Conservation (phyloP, 2,888 invertebrate species). For the Sthenelais limicola region DNA sequence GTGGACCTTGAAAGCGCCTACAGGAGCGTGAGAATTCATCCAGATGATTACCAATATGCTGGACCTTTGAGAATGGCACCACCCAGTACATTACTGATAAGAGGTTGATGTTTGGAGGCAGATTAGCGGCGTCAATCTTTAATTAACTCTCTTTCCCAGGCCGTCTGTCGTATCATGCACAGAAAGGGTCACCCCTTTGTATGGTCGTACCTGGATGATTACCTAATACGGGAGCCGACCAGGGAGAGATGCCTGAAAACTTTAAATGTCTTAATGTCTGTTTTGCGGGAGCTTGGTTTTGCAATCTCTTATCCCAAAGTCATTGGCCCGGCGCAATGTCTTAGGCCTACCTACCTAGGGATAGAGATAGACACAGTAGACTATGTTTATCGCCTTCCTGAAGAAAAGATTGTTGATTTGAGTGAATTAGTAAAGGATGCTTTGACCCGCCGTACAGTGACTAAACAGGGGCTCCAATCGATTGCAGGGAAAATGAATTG, state of each 20-base stretch:
- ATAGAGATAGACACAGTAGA: not conserved
- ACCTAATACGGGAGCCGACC: not conserved
- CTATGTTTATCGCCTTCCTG: not conserved
- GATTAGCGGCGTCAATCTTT: too few species aligned
- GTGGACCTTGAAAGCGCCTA: slow-evolving; percentile 14
- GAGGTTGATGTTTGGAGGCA: too few species aligned
- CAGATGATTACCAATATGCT: not conserved
- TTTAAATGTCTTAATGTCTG: not conserved
- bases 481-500: not conserved
- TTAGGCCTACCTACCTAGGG: slow-evolving; percentile 19
- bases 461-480: not conserved
- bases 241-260: not conserved
- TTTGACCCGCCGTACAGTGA: not conserved
- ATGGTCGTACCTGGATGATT: slow-evolving; percentile 9
- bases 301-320: slow-evolving; percentile 8
- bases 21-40: not conserved
- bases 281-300: slow-evolving; percentile 1
- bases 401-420: slow-evolving; percentile 1
- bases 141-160: slow-evolving; percentile 30
- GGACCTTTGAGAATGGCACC: not conserved
- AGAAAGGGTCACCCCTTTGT: not conserved
- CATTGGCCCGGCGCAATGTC: not conserved
- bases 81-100: slow-evolving; percentile 3
- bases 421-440: not conserved
- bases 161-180: not conserved